Evolutionary conservation across 2,113 vertebrate genomes (phyloP).

Genomic region (Aepyceros melampus): DNA sequence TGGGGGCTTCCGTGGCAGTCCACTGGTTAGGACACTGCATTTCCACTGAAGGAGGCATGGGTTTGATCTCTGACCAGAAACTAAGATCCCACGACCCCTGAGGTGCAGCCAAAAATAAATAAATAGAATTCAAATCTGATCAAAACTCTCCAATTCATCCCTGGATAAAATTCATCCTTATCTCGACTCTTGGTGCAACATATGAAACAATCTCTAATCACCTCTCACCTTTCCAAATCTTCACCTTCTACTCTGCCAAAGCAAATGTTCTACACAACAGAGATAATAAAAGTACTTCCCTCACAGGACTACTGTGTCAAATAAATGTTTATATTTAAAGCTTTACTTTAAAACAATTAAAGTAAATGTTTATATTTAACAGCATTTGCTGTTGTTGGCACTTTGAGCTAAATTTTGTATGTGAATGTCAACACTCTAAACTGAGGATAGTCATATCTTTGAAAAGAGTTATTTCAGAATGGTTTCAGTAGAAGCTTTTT

Average conservation of each 20-base stretch:
- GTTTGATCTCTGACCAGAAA: not conserved
- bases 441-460: not conserved
- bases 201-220: not conserved
- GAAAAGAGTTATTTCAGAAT: not conserved
- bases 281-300: not conserved
- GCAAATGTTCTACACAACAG: not conserved
- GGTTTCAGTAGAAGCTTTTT: not conserved
- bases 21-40: not conserved
- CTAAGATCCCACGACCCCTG: not conserved
- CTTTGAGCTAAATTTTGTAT: not conserved
- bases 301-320: not conserved
- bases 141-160: not conserved
- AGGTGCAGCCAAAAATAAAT: not conserved
- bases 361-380: not conserved
- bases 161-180: not conserved
- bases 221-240: not conserved
- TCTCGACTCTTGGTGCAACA: not conserved
- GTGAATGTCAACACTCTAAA: not conserved
- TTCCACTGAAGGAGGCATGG: rapidly evolving
- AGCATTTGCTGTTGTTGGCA: not conserved
- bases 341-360: not conserved
- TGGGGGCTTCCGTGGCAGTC: too few species aligned
- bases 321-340: not conserved
- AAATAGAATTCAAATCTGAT: not conserved
- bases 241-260: not conserved